Evolutionary conservation across 2,888 invertebrate species (phyloP).

Genomic region (Pyrrhia umbra): DNA sequence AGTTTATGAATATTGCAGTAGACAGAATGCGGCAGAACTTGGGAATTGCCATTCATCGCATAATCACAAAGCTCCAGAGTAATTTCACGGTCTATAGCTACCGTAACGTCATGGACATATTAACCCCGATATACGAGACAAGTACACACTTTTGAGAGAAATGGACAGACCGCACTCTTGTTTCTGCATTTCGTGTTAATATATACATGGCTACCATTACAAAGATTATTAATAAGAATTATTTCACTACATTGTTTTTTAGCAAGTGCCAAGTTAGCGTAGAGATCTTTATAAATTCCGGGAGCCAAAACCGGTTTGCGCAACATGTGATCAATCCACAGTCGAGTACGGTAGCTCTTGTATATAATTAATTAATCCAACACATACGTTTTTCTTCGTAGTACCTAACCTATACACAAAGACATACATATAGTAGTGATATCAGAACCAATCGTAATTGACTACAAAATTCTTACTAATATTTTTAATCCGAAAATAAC

Average conservation of each 20-base stretch:
- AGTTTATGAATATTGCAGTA: background rate
- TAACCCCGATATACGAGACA: background rate
- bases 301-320: slow-evolving; percentile 30
- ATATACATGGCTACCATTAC: background rate
- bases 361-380: background rate
- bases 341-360: background rate
- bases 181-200: background rate
- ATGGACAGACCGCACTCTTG: background rate
- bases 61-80: background rate
- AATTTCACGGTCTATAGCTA: background rate
- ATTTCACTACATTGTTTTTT: no score
- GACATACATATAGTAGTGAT: no score
- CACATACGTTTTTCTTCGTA: background rate
- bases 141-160: background rate
- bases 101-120: background rate
- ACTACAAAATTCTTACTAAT: no score
- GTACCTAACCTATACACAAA: no score
- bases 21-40: background rate
- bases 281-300: background rate
- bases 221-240: background rate
- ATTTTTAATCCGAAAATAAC: no score
- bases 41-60: background rate
- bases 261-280: background rate
- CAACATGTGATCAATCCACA: slow-evolving; percentile 11
- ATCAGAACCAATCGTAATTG: no score